Percentiles rank a stretch among this genome's conserved stretches.
Evolutionary conservation across 2,113 vertebrate species (phyloP).

Genomic region (Triplophysa rosa): DNA sequence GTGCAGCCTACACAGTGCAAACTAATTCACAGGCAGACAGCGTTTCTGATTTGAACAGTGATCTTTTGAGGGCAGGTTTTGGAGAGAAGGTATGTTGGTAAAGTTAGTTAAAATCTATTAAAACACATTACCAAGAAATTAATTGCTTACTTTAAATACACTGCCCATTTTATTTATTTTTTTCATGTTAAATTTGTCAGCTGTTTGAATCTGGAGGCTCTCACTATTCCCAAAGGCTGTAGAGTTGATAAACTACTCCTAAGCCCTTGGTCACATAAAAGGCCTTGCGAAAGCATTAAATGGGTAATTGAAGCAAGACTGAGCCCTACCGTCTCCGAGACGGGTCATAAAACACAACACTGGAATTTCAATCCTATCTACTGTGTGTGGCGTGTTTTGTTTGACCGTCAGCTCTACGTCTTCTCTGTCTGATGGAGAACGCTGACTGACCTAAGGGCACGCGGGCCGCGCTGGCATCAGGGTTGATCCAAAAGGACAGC

Average conservation of each 20-base stretch:
- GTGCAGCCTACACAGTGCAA: too few relatives aligned
- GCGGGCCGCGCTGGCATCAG: slow-evolving; percentile 93
- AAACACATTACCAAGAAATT: too few relatives aligned
- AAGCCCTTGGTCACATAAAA: neutral
- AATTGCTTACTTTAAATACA: too few relatives aligned
- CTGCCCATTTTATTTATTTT: too few relatives aligned
- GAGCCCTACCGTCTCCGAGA: neutral
- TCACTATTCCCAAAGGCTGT: neutral
- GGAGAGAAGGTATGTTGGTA: too few relatives aligned
- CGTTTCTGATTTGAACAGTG: too few relatives aligned
- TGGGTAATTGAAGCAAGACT: neutral
- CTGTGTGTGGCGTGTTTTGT: slow-evolving; percentile 18
- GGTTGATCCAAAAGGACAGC: slow-evolving; percentile 99
- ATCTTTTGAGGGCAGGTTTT: too few relatives aligned
- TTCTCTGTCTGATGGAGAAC: slow-evolving; percentile 57
- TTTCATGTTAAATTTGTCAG: too few relatives aligned
- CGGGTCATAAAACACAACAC: slow-evolving; percentile 1
- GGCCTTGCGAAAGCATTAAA: neutral
- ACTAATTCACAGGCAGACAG: too few relatives aligned
- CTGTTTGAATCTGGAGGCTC: too few relatives aligned
- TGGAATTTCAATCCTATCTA: neutral
- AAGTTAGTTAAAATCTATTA: too few relatives aligned
- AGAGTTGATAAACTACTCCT: neutral
- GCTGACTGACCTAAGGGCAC: slow-evolving; percentile 85
- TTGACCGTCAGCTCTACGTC: neutral